Base-by-base conservation (phyloP, 2,113 vertebrate species). In the Cololabis saira region DNA sequence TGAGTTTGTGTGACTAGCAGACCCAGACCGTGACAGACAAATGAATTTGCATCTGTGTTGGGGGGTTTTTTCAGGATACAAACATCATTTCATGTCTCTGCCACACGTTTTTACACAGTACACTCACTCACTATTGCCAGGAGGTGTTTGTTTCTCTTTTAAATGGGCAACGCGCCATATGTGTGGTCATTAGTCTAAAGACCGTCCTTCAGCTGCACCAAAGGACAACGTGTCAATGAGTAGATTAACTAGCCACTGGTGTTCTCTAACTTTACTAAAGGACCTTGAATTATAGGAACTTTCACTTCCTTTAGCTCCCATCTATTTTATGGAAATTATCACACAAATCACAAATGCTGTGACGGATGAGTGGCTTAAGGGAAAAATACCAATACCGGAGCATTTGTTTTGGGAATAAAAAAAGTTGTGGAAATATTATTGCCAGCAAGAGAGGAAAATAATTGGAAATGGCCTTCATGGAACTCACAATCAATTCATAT, bases 81-180 rank as follows among this genome's bases (percentile, higher is more conserved):
- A 5, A 19, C 17, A 1, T 18, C 48, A 53, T 61, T 69, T 69
- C 43, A 66, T 64, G 71, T 53, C 63, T 59, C 42, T 71, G 67
- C 73, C 79, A 80, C 74, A 79, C 72, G 79, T 64, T 45, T 45
- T 45, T 61, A 41, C 73, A 72, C 76, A 37, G 33, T 75, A 75
- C 72, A 67, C 67, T 67, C 61, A 61, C 70, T 78, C 74, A 78
- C 69, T 52, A 87, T 78, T 69, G 87, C 91, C 89, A 87, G 83
- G 82, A 90, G 91, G 78, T 90, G 89, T 93, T 92, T 92, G 90
- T 93, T 93, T 93, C 87, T 89, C 84, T 92, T 91, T 91, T 87
- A 92, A 92, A 90, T 84, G 87, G 89, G 85, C 83, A 80, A 89
- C 71, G 22, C 65, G 66, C 86, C 84, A 91, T 91, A 92, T 93